Conservation (phyloP, 2,113 vertebrate genomes). For the Erythrolamprus reginae region DNA sequence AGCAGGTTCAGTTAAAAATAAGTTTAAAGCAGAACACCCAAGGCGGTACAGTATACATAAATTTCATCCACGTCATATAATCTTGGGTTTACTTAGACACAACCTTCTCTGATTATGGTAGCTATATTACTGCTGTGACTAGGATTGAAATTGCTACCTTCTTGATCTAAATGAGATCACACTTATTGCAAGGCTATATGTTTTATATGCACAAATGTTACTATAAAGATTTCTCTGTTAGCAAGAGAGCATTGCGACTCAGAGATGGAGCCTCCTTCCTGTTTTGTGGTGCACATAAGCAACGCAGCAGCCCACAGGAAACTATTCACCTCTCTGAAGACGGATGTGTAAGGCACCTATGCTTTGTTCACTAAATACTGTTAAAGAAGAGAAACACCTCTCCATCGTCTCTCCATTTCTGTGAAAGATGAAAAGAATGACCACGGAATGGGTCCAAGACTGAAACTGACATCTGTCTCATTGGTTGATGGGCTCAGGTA, state of each 20-base stretch:
- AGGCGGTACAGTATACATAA: neutral
- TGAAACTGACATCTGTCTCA: neutral
- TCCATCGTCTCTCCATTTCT: neutral
- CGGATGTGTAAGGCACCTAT: constrained; percentile 11
- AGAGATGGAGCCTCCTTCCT: neutral
- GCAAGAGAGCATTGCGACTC: neutral
- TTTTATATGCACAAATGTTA: neutral
- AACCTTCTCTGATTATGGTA: neutral
- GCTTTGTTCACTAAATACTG: neutral
- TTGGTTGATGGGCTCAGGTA: neutral
- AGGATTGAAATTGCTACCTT: neutral
- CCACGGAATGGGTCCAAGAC: neutral
- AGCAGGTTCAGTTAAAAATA: neutral
- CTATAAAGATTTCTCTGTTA: neutral
- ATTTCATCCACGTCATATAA: neutral
- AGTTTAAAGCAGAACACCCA: neutral
- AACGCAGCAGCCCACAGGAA: constrained; percentile 9
- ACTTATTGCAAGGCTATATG: neutral
- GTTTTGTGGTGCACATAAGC: neutral
- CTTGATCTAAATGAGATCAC: neutral
- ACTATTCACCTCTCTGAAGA: neutral
- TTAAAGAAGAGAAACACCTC: neutral
- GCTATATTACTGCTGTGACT: neutral
- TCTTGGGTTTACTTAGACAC: neutral
- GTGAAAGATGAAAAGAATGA: neutral